A percentile compares a stretch with the other conserved stretches of the same genome.
These are phyloP conservation scores for Scaptomyza reducta DNA, from an alignment of 2,888 invertebrate species.

Conservation along the genomic window DNA sequence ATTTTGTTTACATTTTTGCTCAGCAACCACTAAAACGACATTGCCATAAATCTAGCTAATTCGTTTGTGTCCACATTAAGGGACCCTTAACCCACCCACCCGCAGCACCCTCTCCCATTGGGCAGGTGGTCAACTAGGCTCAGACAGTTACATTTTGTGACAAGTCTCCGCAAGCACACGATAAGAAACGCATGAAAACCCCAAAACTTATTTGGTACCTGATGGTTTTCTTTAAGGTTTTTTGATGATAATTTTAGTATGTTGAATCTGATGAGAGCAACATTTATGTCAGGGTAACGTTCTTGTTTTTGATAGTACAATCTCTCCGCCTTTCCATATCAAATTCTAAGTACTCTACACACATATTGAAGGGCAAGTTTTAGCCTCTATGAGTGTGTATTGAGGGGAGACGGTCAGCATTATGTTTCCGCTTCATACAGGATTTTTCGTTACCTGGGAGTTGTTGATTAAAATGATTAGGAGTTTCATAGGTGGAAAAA, in stretches of 20 bases:
- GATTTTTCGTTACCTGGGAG: no score
- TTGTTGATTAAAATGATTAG: background rate
- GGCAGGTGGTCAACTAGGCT: slow-evolving; percentile 1
- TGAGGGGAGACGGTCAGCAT: background rate
- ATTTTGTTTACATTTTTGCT: slow-evolving; percentile 69
- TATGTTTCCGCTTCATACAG: background rate
- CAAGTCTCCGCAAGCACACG: background rate
- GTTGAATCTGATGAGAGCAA: no score
- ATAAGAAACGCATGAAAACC: slow-evolving; percentile 4
- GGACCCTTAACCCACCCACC: background rate
- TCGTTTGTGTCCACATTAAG: slow-evolving; percentile 46
- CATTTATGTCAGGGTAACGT: no score
- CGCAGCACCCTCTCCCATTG: background rate
- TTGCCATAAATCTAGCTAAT: slow-evolving; percentile 59
- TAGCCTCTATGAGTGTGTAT: no score
- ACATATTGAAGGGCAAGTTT: no score
- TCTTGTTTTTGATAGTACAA: no score
- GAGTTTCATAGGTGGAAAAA: no score
- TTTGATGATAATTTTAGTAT: no score
- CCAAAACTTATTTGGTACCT: no score
- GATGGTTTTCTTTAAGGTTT: no score
- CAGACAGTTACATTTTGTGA: background rate
- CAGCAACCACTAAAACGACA: slow-evolving; percentile 15
- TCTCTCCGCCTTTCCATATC: no score
- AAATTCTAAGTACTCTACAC: no score